A percentile compares a stretch with the other conserved stretches of the same genome.
These are phyloP conservation scores for Aptenodytes forsteri DNA, from an alignment of 2,113 vertebrate species.

Conservation along the genomic window DNA sequence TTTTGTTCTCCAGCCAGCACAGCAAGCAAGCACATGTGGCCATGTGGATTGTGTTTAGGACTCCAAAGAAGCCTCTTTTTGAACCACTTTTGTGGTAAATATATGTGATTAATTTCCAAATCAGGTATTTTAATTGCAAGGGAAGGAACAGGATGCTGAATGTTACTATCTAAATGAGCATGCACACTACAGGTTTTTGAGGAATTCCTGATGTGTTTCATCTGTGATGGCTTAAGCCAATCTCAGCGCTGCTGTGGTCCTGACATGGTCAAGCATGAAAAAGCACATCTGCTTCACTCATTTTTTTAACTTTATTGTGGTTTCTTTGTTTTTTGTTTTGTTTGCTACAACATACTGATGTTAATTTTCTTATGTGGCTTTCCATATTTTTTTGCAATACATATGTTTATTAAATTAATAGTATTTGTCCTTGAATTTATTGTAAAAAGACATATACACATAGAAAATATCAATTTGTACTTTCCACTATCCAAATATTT, in stretches of 20 bases:
- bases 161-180: constrained; percentile 20
- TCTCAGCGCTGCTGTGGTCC: not conserved
- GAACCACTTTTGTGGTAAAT: constrained; percentile 9
- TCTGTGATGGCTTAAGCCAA: not conserved
- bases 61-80: constrained; percentile 26
- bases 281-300: constrained; percentile 39
- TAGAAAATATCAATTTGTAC: not conserved
- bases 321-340: not conserved
- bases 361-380: constrained; percentile 1
- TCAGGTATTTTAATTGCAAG: constrained; percentile 50
- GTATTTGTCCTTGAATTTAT: not conserved
- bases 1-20: constrained; percentile 52
- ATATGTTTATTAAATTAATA: not conserved
- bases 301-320: constrained; percentile 54
- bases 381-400: not conserved
- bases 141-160: constrained; percentile 33
- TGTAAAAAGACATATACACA: not conserved
- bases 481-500: not conserved
- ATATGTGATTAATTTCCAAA: constrained; percentile 46
- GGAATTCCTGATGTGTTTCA: constrained; percentile 8
- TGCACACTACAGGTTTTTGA: not conserved
- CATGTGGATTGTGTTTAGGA: constrained; percentile 56
- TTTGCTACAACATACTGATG: not conserved
- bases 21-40: constrained; percentile 44
- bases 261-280: constrained; percentile 14